Conservation (phyloP, 1,140 invertebrate species). For the Brachionus rotundiformis region DNA sequence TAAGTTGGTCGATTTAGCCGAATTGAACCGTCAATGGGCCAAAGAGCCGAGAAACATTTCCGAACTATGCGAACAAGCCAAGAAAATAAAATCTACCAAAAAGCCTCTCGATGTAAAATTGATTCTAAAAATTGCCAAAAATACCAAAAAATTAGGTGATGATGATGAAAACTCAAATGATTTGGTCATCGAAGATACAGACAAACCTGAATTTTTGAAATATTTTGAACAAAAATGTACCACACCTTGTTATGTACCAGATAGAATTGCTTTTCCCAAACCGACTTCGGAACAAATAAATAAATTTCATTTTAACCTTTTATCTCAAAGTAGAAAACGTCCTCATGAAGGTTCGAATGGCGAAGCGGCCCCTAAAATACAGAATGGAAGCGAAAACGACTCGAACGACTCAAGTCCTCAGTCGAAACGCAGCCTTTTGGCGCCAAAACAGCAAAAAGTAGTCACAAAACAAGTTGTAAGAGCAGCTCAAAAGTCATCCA, state of each 20-base stretch:
- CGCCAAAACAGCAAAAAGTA: neutral
- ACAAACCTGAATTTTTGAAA: conserved; percentile 37
- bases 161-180: conserved; percentile 44
- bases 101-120: neutral
- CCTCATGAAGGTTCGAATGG: conserved; percentile 10
- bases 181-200: conserved; percentile 30
- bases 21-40: conserved; percentile 20
- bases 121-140: conserved; percentile 24
- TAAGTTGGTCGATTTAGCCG: conserved; percentile 39
- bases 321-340: conserved; percentile 25
- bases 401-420: conserved; percentile 34
- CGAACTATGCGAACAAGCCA: neutral
- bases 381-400: conserved; percentile 30
- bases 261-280: conserved; percentile 32
- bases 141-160: neutral
- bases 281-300: conserved; percentile 40
- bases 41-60: neutral
- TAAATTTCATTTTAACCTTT: conserved; percentile 49
- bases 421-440: neutral
- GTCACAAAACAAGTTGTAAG: neutral
- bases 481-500: conserved; percentile 2
- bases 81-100: neutral
- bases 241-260: neutral
- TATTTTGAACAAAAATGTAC: conserved; percentile 49
- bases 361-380: neutral